Conservation (phyloP, 2,888 invertebrate species). For the Rhorus exstirpatorius region DNA sequence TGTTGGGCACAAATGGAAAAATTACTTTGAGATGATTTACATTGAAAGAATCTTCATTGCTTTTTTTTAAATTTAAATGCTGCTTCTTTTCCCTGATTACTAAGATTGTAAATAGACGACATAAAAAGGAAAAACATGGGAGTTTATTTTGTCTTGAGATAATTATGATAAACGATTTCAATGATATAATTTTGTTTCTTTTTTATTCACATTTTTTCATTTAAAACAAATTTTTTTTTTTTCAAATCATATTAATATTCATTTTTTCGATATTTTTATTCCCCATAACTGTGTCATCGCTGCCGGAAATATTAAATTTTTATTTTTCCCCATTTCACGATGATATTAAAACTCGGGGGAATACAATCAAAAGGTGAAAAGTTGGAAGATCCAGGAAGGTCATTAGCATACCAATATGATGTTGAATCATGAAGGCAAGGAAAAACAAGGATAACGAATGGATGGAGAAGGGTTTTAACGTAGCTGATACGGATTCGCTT, state of each 20-base stretch:
- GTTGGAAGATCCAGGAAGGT: background rate
- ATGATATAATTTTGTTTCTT: background rate
- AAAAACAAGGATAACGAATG: background rate
- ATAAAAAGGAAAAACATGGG: no score
- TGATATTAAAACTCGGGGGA: background rate
- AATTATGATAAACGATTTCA: no score
- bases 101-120: no score
- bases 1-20: no score
- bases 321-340: background rate
- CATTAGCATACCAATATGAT: background rate
- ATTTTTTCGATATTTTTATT: background rate
- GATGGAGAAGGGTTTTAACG: constrained; percentile 5
- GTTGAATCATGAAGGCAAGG: constrained; percentile 5
- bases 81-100: no score
- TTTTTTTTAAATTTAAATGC: no score
- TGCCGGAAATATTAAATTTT: background rate
- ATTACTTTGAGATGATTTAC: no score
- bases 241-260: background rate
- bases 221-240: background rate
- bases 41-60: no score
- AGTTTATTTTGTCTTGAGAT: no score
- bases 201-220: background rate
- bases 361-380: background rate
- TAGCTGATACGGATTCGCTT: constrained; percentile 17
- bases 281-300: background rate